A percentile compares a stretch with the other conserved stretches of the same genome.
phyloP scores from a whole-genome alignment of 53 echinoderm and acorn worm genomes.

The Glandiceps talaboti region DNA sequence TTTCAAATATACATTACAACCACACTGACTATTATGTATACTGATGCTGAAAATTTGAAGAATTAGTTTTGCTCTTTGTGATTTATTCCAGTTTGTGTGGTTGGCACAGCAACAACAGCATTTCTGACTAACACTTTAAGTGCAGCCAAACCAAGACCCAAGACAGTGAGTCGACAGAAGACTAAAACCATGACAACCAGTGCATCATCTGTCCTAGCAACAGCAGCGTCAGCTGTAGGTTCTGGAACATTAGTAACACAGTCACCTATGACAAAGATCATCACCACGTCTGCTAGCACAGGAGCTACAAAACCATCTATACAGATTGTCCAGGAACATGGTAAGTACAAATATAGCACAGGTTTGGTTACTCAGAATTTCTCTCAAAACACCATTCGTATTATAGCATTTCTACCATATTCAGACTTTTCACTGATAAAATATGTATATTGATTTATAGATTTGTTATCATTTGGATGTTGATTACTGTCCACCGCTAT shows the following conservation, averaged over 20 bases:
- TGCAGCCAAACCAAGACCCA: background rate
- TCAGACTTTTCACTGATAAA: too few species aligned
- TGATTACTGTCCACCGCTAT: too few species aligned
- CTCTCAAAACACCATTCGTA: too few species aligned
- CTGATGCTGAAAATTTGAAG: too few species aligned
- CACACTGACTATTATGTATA: too few species aligned
- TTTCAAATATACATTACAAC: too few species aligned
- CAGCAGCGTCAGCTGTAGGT: background rate
- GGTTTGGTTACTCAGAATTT: too few species aligned
- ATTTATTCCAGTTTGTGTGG: background rate
- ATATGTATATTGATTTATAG: too few species aligned
- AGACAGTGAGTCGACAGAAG: background rate
- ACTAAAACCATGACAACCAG: background rate
- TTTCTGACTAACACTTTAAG: background rate
- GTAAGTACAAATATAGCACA: too few species aligned
- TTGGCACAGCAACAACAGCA: background rate
- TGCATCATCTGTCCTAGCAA: background rate
- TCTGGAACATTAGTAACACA: background rate
- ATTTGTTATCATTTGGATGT: too few species aligned
- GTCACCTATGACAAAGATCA: background rate
- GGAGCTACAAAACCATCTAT: constrained; percentile 19
- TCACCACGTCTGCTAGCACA: background rate
- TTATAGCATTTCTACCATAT: too few species aligned
- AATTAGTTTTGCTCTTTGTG: too few species aligned
- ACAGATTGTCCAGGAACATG: constrained; percentile 19